phyloP scores from a whole-genome alignment of 2,113 vertebrate species.

The Rhynchopsitta pachyrhyncha region DNA sequence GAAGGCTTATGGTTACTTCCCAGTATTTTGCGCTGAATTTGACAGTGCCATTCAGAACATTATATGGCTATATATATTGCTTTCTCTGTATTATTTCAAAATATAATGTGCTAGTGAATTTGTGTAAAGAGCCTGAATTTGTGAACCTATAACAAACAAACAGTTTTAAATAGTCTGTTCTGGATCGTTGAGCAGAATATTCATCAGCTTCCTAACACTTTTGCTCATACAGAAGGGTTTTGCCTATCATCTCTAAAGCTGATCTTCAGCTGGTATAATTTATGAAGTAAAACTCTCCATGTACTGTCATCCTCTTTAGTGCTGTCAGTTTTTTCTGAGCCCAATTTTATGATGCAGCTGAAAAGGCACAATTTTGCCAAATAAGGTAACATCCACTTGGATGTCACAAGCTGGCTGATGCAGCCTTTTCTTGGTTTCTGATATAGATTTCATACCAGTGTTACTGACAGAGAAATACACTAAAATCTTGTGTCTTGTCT shows the following conservation, averaged over 20 bases:
- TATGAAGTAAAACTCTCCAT: background rate
- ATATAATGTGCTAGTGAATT: background rate
- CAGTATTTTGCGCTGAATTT: background rate
- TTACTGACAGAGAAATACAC: rapidly evolving
- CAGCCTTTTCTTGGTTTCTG: background rate
- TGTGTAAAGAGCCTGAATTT: background rate
- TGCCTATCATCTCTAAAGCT: background rate
- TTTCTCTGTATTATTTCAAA: background rate
- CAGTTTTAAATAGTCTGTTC: background rate
- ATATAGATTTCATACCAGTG: background rate
- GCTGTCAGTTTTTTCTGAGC: background rate
- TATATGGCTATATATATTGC: rapidly evolving
- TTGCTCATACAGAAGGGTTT: background rate
- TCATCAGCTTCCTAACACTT: constrained; percentile 3
- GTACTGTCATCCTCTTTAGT: background rate
- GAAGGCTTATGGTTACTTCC: background rate
- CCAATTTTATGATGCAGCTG: background rate
- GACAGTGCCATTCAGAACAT: background rate
- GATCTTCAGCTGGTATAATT: background rate
- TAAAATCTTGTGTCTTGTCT: background rate
- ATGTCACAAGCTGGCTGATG: background rate
- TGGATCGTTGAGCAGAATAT: constrained; percentile 12
- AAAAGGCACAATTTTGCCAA: background rate
- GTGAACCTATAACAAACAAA: background rate
- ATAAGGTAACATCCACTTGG: background rate